A percentile compares a stretch with the other conserved stretches of the same genome.
Evolutionary conservation across 2,113 vertebrate species (phyloP).

Genomic region (Herpailurus yagouaroundi): DNA sequence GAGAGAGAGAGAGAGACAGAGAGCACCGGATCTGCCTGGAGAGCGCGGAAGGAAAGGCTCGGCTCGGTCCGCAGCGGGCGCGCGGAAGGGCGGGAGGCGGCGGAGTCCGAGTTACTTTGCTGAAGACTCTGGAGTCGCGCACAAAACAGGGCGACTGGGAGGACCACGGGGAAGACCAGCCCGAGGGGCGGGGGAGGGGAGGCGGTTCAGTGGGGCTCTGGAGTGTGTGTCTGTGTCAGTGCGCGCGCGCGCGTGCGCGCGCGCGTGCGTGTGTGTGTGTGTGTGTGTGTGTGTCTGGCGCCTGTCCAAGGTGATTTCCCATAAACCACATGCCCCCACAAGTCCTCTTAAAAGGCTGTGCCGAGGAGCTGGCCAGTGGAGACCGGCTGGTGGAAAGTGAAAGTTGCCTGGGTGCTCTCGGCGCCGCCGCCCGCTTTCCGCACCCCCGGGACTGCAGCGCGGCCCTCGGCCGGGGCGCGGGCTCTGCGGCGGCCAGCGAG

Average conservation of each 20-base stretch:
- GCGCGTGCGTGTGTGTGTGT: not conserved
- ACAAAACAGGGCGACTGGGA: not conserved
- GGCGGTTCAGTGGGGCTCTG: slow-evolving; percentile 45
- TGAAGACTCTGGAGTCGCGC: not conserved
- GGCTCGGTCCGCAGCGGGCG: not conserved
- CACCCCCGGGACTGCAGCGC: slow-evolving; percentile 30
- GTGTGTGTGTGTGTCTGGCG: slow-evolving; percentile 72
- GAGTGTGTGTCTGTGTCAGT: not conserved
- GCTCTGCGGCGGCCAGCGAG: slow-evolving; percentile 53
- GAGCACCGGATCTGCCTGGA: not conserved
- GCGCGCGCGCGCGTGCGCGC: not conserved
- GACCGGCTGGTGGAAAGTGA: slow-evolving; percentile 78
- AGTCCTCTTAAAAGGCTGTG: slow-evolving; percentile 80
- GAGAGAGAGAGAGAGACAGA: slow-evolving; percentile 22
- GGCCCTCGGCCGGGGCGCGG: slow-evolving; percentile 59
- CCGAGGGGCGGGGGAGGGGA: slow-evolving; percentile 63
- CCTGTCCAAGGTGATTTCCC: slow-evolving; percentile 84
- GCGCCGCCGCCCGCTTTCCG: slow-evolving; percentile 5
- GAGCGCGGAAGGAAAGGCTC: slow-evolving; percentile 20
- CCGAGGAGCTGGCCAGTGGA: slow-evolving; percentile 71
- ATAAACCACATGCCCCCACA: slow-evolving; percentile 85
- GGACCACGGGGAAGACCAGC: not conserved
- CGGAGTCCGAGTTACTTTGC: not conserved
- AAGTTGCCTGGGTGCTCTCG: slow-evolving; percentile 66
- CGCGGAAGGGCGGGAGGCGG: slow-evolving; percentile 11